These are phyloP conservation scores for Sycophila sp. DNA, from an alignment of 1,140 invertebrate genomes.

Conservation along the genomic window DNA sequence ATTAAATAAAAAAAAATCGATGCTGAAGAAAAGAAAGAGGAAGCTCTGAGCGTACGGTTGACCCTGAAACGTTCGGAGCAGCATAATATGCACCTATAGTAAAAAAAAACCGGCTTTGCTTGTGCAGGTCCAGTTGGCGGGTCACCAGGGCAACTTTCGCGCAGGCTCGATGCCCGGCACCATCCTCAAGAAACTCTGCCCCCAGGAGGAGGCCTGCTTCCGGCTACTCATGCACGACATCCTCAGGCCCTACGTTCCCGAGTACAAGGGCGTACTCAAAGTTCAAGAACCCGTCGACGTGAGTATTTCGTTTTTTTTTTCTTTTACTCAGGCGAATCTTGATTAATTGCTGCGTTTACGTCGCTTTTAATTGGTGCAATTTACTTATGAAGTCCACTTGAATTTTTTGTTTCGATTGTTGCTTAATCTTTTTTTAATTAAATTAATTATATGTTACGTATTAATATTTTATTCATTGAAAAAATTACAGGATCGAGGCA, in stretches of 20 bases:
- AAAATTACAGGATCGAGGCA: slow-evolving; percentile 2
- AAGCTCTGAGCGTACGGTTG: too few relatives aligned
- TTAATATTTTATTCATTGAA: too few relatives aligned
- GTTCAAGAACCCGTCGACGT: slow-evolving; percentile 54
- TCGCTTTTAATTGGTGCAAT: too few relatives aligned
- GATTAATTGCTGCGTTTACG: background rate
- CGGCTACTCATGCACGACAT: slow-evolving; percentile 88
- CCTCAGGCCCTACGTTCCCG: slow-evolving; percentile 87
- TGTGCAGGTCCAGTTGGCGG: slow-evolving; percentile 81
- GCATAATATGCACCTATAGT: slow-evolving; percentile 7
- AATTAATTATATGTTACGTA: too few relatives aligned
- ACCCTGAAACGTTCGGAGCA: too few relatives aligned
- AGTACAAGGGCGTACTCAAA: slow-evolving; percentile 79
- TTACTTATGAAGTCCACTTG: too few relatives aligned
- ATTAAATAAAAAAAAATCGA: too few relatives aligned
- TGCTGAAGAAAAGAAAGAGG: too few relatives aligned
- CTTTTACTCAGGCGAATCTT: background rate
- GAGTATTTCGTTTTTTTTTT: slow-evolving; percentile 1
- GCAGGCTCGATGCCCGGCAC: slow-evolving; percentile 91
- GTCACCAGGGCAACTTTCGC: slow-evolving; percentile 94
- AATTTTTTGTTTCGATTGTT: too few relatives aligned
- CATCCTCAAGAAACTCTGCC: slow-evolving; percentile 91
- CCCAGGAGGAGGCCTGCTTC: slow-evolving; percentile 89
- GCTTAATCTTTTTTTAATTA: too few relatives aligned
- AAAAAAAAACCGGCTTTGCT: background rate